Evolutionary conservation across 1,140 invertebrate species (phyloP), one percentile per base, ranked within the genome.

Genomic region (Drosophila quadrilineata): DNA sequence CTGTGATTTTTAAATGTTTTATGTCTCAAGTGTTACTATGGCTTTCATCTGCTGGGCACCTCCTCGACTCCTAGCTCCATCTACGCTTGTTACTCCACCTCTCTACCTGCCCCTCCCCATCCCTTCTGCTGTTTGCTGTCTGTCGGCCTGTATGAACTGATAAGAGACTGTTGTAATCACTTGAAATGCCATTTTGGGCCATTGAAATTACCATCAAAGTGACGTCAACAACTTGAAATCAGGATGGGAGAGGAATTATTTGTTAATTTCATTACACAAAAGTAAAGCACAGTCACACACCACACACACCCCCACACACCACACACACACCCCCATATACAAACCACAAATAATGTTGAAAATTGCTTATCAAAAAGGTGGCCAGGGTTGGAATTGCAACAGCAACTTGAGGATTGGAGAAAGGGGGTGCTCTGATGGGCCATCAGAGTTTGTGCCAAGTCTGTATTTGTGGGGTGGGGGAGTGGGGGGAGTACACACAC

Each of bases 191-290:
- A 77, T 72, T 14, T 85, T 71, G 12, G 6, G 65, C 74, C 74
- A 85, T 85, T 86, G 59, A 85, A 85, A 85, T 85, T 85, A 79
- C 57, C 79, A 85, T 79, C 79, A 85, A 85, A 85, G 71, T 63
- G 67, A 65, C 67, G 77, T 54, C 54, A 60, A 59, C 50, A 56
- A 63, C 67, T 48, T 69, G 68, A 50, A 58, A 62, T 57, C 59
- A 33, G 59, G 41, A 31, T 56, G 48, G 50, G 67, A 71, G 68
- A 65, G 49, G 65, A 80, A 82, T 82, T 71, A 82, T 84, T 82
- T 82, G 79, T 84, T 82, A 82, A 82, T 84, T 82, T 82, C 65
- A 82, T 84, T 74, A 75, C 60, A 56, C 41, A 56, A 60, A 66
- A 49, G 19, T 6, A 33, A 45, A 22, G 29, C 40, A 52, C 28